phyloP scores from a whole-genome alignment of 2,113 vertebrate species.

The Sialia sialis region DNA sequence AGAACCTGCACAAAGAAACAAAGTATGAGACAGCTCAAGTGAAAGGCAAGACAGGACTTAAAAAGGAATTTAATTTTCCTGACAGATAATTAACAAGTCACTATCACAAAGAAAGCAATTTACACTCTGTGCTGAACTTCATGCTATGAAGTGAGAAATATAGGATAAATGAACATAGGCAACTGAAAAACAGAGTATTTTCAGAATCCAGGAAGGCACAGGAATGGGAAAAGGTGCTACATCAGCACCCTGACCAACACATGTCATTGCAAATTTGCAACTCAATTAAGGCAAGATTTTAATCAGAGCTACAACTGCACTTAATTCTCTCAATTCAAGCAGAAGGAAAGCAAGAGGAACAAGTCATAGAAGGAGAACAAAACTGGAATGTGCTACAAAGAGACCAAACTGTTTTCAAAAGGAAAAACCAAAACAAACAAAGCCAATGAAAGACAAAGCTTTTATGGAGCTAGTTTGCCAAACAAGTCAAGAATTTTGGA shows the following conservation, averaged over 20 bases:
- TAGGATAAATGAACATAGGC: not conserved
- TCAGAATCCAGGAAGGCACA: not conserved
- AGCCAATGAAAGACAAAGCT: not conserved
- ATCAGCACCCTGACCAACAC: not conserved
- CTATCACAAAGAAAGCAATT: not conserved
- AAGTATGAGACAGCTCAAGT: not conserved
- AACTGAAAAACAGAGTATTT: not conserved
- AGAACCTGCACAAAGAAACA: not conserved
- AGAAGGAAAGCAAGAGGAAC: not conserved
- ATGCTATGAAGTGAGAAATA: not conserved
- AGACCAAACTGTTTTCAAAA: not conserved
- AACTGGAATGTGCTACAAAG: not conserved
- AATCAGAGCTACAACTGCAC: constrained; percentile 10
- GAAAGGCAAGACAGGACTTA: not conserved
- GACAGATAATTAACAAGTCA: constrained; percentile 9
- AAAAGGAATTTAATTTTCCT: not conserved
- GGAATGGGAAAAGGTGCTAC: not conserved
- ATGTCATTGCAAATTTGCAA: constrained; percentile 37
- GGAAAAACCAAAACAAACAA: constrained; percentile 19
- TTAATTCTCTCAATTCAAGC: not conserved
- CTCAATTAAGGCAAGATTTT: constrained; percentile 27
- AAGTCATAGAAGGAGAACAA: not conserved
- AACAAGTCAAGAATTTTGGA: not conserved
- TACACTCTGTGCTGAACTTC: not conserved
- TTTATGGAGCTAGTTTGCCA: not conserved